Evolutionary conservation across 2,113 vertebrate genomes (phyloP), one percentile per base, ranked within the genome.

Genomic region (Chloroceryle aenea): DNA sequence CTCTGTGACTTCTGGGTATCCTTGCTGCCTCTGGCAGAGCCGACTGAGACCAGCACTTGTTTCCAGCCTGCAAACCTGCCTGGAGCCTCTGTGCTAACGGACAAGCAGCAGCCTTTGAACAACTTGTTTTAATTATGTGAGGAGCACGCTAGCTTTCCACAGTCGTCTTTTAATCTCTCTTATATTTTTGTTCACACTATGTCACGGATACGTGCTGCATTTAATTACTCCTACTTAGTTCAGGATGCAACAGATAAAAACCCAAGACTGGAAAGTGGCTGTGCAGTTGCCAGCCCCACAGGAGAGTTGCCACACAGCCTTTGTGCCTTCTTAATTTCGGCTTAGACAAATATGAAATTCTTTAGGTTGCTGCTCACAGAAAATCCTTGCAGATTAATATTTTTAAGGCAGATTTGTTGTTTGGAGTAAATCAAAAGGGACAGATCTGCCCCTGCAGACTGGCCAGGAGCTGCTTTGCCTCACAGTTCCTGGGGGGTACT

Each of bases 121-220:
- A 71, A 90, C 75, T 97, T 92, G 94, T 90, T 97, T 81, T 78
- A 92, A 96, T 90, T 95, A 96, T 29, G 85, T 42, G 80, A 96
- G 85, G 93, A 95, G 91, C 89, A 95, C 21, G 76, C 96, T 90
- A 87, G 95, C 93, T 95, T 93, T 96, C 94, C 94, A 67, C 96
- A 92, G 92, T 47, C 72, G 1, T 86, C 83, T 89, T 92, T 87
- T 77, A 92, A 95, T 93, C 50, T 92, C 61, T 90, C 95, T 95
- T 92, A 81, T 95, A 69, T 86, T 92, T 94, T 81, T 97, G 94
- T 97, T 95, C 94, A 10, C 93, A 89, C 93, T 95, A 6, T 92
- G 94, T 96, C 85, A 22, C 89, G 75, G 80, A 71, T 85, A 71
- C 21, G 43, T 23, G 47, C 93, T 95, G 93, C 42, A 3, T 61